Percentiles rank a stretch among this genome's conserved stretches.
These are phyloP conservation scores for Micronycteris hirsuta DNA, from an alignment of 2,113 vertebrate genomes.

Conservation along the genomic window DNA sequence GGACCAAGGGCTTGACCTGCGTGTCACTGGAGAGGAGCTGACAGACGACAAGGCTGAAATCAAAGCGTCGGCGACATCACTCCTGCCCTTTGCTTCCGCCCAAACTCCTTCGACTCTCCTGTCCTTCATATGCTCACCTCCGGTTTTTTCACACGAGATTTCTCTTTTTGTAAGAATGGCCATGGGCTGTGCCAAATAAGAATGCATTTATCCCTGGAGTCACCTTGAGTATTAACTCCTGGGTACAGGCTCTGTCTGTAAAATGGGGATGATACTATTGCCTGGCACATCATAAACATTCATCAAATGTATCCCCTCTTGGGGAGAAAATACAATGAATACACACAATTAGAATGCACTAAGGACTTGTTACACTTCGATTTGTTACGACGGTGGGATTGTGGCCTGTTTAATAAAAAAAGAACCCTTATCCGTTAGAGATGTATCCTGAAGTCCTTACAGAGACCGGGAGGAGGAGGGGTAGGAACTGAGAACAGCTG, in stretches of 20 bases:
- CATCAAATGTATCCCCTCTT: too few species aligned
- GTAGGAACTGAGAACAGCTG: not conserved
- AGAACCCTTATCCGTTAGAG: not conserved
- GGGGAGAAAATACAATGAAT: too few species aligned
- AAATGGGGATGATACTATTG: too few species aligned
- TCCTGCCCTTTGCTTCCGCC: not conserved
- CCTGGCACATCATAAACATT: too few species aligned
- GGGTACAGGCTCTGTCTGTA: too few species aligned
- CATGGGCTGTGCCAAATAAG: too few species aligned
- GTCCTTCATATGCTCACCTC: not conserved
- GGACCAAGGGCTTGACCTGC: not conserved
- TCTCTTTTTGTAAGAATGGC: not conserved
- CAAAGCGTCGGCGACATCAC: not conserved
- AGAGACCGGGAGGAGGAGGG: too few species aligned
- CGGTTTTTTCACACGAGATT: not conserved
- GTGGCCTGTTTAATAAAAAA: not conserved
- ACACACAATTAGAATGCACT: not conserved
- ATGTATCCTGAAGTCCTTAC: not conserved
- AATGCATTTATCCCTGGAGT: too few species aligned
- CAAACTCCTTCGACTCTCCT: not conserved
- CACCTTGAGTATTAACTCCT: too few species aligned
- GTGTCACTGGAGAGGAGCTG: not conserved
- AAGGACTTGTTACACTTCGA: not conserved
- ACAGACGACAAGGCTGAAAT: not conserved
- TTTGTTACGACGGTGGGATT: not conserved